These are phyloP conservation scores for Diarsia mendica DNA, from an alignment of 2,888 invertebrate species.

Conservation along the genomic window DNA sequence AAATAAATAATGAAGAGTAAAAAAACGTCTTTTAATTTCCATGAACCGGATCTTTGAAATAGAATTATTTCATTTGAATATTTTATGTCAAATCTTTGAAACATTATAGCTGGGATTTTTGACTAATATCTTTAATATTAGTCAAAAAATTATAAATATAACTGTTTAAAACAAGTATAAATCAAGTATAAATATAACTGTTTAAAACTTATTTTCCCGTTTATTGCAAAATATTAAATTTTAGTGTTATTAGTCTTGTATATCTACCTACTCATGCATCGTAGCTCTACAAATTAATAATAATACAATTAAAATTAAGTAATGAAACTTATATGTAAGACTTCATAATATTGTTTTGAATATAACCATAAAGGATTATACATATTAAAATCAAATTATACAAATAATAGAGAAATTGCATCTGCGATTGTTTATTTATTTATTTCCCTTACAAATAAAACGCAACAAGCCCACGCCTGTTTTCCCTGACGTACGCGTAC, in stretches of 20 bases:
- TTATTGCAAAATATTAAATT: not conserved
- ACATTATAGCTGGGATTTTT: not conserved
- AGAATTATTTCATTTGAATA: not conserved
- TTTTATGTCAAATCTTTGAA: not conserved
- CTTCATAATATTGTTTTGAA: constrained; percentile 78
- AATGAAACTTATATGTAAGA: constrained; percentile 76
- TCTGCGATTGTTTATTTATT: constrained; percentile 76
- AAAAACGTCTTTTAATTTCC: constrained; percentile 49
- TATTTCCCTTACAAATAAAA: not conserved
- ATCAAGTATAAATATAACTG: not conserved
- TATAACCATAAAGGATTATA: constrained; percentile 78
- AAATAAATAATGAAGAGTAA: constrained; percentile 66
- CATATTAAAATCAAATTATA: constrained; percentile 80
- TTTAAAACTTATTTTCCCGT: not conserved
- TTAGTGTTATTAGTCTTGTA: too few species aligned
- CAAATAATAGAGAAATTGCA: constrained; percentile 83
- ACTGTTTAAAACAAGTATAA: not conserved
- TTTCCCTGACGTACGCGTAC: not conserved
- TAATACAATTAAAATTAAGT: constrained; percentile 43
- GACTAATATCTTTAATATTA: too few species aligned
- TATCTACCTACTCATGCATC: constrained; percentile 16
- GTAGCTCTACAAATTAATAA: constrained; percentile 52
- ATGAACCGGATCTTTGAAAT: not conserved
- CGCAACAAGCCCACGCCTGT: not conserved
- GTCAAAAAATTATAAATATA: too few species aligned